phyloP scores from a whole-genome alignment of 2,113 vertebrate genomes.

The Malaclemys terrapin region DNA sequence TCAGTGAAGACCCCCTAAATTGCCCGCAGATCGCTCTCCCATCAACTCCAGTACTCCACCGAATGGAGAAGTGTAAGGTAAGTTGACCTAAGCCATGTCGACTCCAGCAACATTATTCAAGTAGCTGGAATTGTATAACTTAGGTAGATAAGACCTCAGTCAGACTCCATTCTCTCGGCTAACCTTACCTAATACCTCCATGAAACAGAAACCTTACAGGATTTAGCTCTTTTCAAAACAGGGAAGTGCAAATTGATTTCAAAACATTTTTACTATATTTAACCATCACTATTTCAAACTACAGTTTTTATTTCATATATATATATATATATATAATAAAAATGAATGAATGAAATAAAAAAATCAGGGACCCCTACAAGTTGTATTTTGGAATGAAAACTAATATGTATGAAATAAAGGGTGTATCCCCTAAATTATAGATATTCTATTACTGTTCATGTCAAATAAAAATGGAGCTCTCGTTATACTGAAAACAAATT shows the following conservation, averaged over 20 bases:
- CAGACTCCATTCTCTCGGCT: constrained; percentile 13
- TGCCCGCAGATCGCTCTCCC: too few relatives aligned
- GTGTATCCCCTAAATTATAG: background rate
- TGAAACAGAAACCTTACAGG: rapidly evolving
- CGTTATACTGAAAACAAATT: constrained; percentile 2
- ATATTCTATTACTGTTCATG: background rate
- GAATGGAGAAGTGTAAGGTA: too few relatives aligned
- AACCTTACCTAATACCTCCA: background rate
- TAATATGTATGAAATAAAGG: background rate
- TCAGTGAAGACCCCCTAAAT: too few relatives aligned
- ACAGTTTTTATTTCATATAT: background rate
- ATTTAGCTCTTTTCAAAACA: background rate
- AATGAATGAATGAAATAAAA: too few relatives aligned
- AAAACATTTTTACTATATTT: background rate
- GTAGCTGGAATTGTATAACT: too few relatives aligned
- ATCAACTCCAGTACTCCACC: too few relatives aligned
- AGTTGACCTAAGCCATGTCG: too few relatives aligned
- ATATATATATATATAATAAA: too few relatives aligned
- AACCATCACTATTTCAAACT: background rate
- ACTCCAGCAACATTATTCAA: too few relatives aligned
- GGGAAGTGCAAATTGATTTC: background rate
- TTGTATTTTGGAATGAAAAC: background rate
- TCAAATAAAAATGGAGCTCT: background rate
- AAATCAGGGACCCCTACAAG: background rate
- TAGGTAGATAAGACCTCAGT: background rate